Percentiles rank a stretch among this genome's conserved stretches.
phyloP scores from a whole-genome alignment of 1,140 invertebrate species.

The Leptopilina clavipes region DNA sequence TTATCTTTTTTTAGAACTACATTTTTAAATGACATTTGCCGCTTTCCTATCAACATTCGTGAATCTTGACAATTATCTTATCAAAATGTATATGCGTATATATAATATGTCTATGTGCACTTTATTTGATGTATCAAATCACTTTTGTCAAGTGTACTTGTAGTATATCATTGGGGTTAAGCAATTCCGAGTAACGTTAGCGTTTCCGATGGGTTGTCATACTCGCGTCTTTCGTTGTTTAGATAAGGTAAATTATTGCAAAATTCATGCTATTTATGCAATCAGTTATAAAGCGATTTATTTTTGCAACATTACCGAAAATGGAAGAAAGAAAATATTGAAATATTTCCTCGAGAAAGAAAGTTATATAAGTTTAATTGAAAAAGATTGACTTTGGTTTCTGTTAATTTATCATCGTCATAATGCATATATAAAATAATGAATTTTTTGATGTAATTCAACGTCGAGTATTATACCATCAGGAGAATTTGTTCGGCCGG shows the following conservation, averaged over 20 bases:
- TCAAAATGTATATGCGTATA: background rate
- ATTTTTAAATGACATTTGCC: constrained; percentile 43
- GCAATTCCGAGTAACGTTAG: no score
- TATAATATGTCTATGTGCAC: background rate
- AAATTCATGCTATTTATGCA: no score
- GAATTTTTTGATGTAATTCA: constrained; percentile 9
- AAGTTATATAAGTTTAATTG: background rate
- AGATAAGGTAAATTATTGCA: no score
- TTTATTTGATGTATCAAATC: background rate
- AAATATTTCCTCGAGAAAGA: no score
- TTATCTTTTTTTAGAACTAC: constrained; percentile 40
- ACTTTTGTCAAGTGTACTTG: background rate
- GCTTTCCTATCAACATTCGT: constrained; percentile 46
- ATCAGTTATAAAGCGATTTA: no score
- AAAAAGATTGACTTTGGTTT: background rate
- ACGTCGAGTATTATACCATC: constrained; percentile 6
- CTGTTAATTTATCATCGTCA: background rate
- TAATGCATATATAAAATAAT: constrained; percentile 2
- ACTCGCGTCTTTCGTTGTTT: no score
- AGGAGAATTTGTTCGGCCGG: constrained; percentile 9
- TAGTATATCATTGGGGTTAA: no score
- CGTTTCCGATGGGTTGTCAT: no score
- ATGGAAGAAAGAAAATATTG: no score
- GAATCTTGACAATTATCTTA: constrained; percentile 49
- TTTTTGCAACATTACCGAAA: no score